phyloP scores from a whole-genome alignment of 2,888 invertebrate species.

The Steromphala cineraria region DNA sequence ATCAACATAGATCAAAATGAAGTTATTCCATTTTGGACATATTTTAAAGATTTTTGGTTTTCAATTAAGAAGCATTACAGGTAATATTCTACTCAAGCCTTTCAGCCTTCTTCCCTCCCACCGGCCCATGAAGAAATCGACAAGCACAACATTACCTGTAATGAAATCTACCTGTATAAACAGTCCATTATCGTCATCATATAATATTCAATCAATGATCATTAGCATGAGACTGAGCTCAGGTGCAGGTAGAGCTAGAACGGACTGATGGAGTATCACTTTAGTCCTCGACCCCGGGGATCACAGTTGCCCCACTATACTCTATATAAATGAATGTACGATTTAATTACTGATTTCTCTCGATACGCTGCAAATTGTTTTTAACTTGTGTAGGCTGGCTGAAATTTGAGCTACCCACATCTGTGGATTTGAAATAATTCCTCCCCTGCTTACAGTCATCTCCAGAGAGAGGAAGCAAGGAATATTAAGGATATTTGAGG shows the following conservation, averaged over 20 bases:
- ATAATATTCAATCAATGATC: slow-evolving; percentile 17
- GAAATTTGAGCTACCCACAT: slow-evolving; percentile 16
- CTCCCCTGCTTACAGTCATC: background rate
- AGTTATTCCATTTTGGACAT: too few species aligned
- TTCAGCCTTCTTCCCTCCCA: background rate
- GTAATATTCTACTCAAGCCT: too few species aligned
- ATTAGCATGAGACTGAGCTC: slow-evolving; percentile 10
- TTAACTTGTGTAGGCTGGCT: background rate
- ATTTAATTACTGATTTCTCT: slow-evolving; percentile 16
- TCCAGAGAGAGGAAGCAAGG: background rate
- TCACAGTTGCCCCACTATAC: background rate
- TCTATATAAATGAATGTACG: slow-evolving; percentile 16
- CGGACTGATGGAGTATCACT: slow-evolving; percentile 3
- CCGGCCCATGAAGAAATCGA: background rate
- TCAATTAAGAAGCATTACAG: too few species aligned
- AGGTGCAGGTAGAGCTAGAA: background rate
- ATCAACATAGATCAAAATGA: too few species aligned
- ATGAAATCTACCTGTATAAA: slow-evolving; percentile 20
- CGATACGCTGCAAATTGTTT: slow-evolving; percentile 17
- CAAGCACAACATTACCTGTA: slow-evolving; percentile 3
- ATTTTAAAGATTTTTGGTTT: too few species aligned
- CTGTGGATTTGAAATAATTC: slow-evolving; percentile 16
- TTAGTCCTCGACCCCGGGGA: background rate
- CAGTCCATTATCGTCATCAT: slow-evolving; percentile 17
- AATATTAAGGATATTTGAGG: slow-evolving; percentile 14